A percentile compares a stretch with the other conserved stretches of the same genome.
Evolutionary conservation across 1,140 invertebrate species (phyloP).

Genomic region (Bombus terrestris): DNA sequence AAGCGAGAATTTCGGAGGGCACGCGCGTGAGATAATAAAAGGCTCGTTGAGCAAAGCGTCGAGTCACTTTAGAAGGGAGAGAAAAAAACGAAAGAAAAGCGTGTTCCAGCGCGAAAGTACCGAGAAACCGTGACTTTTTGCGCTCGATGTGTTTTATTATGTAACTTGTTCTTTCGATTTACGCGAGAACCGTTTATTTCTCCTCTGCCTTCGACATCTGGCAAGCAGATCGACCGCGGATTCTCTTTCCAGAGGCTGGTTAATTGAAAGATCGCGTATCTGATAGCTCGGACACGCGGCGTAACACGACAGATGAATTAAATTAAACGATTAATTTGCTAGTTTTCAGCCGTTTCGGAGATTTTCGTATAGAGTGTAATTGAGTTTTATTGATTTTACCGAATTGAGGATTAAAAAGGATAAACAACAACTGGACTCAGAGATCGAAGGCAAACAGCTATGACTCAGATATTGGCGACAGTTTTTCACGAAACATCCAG

Average conservation of each 20-base stretch:
- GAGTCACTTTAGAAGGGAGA: background rate
- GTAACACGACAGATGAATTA: background rate
- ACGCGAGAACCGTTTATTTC: conserved; percentile 19
- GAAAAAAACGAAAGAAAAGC: background rate
- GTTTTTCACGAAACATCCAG: too few relatives aligned
- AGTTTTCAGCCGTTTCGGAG: background rate
- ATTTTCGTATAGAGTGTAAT: background rate
- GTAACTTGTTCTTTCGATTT: conserved; percentile 49
- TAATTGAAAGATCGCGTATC: conserved; percentile 52
- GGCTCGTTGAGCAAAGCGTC: background rate
- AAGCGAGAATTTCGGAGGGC: background rate
- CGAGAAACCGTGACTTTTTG: conserved; percentile 40
- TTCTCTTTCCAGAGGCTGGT: conserved; percentile 11
- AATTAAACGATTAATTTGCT: background rate
- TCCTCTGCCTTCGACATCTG: conserved; percentile 44
- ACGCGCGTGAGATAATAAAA: background rate
- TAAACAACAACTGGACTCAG: too few relatives aligned
- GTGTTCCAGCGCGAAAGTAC: conserved; percentile 35
- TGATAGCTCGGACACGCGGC: background rate
- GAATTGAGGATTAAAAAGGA: too few relatives aligned
- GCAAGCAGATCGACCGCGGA: conserved; percentile 21
- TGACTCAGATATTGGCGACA: too few relatives aligned
- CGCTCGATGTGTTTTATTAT: conserved; percentile 43
- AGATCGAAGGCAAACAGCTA: too few relatives aligned
- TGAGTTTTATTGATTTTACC: background rate